Base-by-base conservation (phyloP, 2,797 vertebrate genomes). In the Tamandua tetradactyla region DNA sequence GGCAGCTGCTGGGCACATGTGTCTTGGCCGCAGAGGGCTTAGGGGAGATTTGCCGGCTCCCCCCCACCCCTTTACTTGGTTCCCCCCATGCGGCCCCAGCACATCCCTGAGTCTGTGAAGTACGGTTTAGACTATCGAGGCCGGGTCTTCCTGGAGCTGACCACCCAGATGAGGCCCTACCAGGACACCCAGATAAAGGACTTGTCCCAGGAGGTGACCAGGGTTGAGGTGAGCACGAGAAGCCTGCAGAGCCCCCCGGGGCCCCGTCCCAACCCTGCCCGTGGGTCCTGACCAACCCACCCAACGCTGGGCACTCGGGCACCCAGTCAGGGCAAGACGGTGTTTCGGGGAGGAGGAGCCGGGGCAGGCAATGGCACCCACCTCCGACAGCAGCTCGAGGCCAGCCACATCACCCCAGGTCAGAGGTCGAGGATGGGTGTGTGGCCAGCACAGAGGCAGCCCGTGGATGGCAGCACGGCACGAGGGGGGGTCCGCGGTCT, bases 131-230 rank as follows among this genome's bases (percentile, higher is more conserved):
- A 81, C 4, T 98, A 98, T 13, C 95, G 87, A 57, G 98, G 98
- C 13, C 97, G 98, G 66, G 9, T 98, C 71, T 97, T 98, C 32
- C 69, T 98, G 94, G 98, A 98, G 91, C 30, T 98, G 88, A 37
- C 87, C 81, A 98, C 97, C 83, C 92, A 64, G 7, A 4, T 42
- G 81, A 95, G 86, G 7, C 55, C 86, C 0, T 32, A 42, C 3
- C 0, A 52, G 86, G 82, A 87, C 13, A 25, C 22, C 3, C 85
- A 23, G 15, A 91, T 47, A 0, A 97, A 71, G 5, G 5, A 84
- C 47, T 80, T 98, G 5, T 42, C 97, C 55, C 64, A 57, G 3
- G 44, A 93, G 0, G 97, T 96, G 90, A 95, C 66, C 57, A 72
- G 8, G 3, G 61, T 93, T 2, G 97, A 98, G 98, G 98, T 98